Evolutionary conservation across 2,113 vertebrate genomes (phyloP), one percentile per base, ranked within the genome.

Genomic region (Todiramphus chloris): DNA sequence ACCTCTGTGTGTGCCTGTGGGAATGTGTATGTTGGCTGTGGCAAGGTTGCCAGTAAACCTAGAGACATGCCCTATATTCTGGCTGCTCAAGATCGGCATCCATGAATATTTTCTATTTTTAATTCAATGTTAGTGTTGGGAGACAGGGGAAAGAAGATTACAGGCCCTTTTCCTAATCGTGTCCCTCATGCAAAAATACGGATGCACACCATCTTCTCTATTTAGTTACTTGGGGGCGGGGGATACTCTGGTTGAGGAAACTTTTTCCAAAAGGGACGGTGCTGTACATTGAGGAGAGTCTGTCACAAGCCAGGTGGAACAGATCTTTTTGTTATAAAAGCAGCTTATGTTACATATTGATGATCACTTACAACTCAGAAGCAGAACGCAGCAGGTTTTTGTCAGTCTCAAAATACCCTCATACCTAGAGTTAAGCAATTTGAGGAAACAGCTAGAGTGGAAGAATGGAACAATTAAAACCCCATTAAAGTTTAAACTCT

Each of bases 401-500:
- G 46, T 87, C 73, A 87, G 68, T 78, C 44, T 94, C 0, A 1
- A 75, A 90, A 91, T 48, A 68, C 56, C 20, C 55, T 88, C 28
- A 55, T 56, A 89, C 30, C 35, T 75, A 83, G 50, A 92, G 21
- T 89, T 90, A 67, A 83, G 43, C 76, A 74, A 90, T 92, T 92
- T 90, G 76, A 85, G 24, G 35, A 80, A 93, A 69, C 24, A 90
- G 68, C 25, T 56, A 89, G 68, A 63, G 48, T 91, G 93, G 77
- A 87, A 82, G 89, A 95, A 89, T 63, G 64, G 73, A 84, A 87
- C 80, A 95, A 94, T 92, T 97, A 94, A 95, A 96, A 89, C 64
- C 16, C 80, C 88, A 89, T 94, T 87, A 72, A 93, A 94, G 46
- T 94, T 96, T 89, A 87, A 95, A 91, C 20, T 74, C 64, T 84